Conservation (phyloP, 2,113 vertebrate genomes). For the Ceuthmochares aereus region DNA sequence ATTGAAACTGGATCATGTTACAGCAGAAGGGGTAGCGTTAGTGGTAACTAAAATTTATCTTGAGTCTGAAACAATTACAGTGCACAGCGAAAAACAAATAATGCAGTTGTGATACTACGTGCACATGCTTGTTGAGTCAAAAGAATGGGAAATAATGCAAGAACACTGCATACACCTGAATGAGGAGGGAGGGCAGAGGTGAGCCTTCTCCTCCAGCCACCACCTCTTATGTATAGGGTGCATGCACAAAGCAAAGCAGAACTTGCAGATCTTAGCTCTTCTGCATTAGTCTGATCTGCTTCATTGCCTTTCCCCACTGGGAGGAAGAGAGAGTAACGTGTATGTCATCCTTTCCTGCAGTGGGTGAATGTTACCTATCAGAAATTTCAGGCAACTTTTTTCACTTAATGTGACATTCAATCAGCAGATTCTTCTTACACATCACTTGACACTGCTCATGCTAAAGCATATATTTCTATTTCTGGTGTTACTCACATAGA, state of each 20-base stretch:
- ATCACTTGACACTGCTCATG: background rate
- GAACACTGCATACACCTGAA: background rate
- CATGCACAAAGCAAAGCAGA: background rate
- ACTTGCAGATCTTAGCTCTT: background rate
- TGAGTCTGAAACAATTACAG: background rate
- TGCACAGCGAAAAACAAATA: background rate
- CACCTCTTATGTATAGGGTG: rapidly evolving
- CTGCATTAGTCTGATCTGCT: background rate
- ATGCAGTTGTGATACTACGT: background rate
- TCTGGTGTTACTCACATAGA: slow-evolving; percentile 53
- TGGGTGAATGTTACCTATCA: background rate
- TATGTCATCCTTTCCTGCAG: background rate
- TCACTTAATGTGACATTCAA: background rate
- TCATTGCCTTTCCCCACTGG: background rate
- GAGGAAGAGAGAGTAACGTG: background rate
- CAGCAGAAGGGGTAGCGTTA: background rate
- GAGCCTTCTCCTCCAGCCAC: background rate
- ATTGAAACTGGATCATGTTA: background rate
- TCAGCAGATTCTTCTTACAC: slow-evolving; percentile 17
- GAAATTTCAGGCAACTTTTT: slow-evolving; percentile 20
- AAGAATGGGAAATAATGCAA: background rate
- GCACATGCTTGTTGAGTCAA: background rate
- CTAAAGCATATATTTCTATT: slow-evolving; percentile 10
- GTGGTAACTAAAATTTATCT: background rate
- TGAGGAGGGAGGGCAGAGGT: background rate